Evolutionary conservation across 2,797 vertebrate genomes (phyloP).

Genomic region (Crax fasciolata): DNA sequence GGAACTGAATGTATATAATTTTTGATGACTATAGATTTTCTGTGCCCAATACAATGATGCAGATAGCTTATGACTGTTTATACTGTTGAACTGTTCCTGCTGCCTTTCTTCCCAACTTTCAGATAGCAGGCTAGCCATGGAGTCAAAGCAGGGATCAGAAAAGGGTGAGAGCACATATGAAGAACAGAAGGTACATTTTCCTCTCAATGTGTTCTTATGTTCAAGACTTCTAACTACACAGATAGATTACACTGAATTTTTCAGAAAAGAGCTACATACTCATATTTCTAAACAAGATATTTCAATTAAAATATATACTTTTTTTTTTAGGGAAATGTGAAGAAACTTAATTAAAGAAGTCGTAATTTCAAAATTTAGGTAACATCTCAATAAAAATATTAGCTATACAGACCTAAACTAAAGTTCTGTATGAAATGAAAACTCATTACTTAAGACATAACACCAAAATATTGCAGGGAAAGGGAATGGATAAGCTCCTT

Average conservation of each 20-base stretch:
- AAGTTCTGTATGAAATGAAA: not conserved
- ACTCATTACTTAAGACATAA: not conserved
- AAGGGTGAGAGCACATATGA: not conserved
- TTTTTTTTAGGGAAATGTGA: not conserved
- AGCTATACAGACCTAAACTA: not conserved
- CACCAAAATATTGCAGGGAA: not conserved
- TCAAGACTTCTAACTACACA: not conserved
- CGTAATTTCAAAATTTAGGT: not conserved
- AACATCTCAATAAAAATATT: not conserved
- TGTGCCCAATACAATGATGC: not conserved
- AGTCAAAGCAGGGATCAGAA: not conserved
- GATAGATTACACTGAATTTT: not conserved
- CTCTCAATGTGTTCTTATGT: not conserved
- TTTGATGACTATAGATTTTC: constrained; percentile 28
- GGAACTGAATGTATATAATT: not conserved
- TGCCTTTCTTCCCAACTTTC: not conserved
- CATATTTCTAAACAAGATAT: not conserved
- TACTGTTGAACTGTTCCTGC: not conserved
- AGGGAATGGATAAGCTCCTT: not conserved
- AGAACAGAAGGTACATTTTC: not conserved
- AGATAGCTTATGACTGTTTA: not conserved
- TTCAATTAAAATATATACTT: not conserved
- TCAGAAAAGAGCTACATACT: not conserved
- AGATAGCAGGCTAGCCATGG: not conserved
- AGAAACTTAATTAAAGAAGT: not conserved